Conservation (phyloP, 2,113 vertebrate species). For the Entosphenus tridentatus region DNA sequence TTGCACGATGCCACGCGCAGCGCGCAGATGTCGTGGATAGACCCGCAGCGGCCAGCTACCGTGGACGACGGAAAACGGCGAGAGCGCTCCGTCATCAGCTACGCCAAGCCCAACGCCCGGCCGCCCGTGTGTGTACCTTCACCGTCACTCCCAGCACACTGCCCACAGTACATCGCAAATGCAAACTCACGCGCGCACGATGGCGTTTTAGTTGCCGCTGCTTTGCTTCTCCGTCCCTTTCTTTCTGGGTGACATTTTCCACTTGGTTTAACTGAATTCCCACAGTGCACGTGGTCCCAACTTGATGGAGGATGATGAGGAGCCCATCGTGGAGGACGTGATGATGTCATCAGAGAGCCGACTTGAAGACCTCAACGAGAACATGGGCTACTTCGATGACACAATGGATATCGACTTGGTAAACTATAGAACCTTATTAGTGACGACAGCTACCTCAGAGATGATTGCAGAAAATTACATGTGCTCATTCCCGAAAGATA, state of each 20-base stretch:
- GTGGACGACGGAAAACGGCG: neutral
- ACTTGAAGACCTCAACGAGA: slow-evolving; percentile 95
- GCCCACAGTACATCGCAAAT: too few species aligned
- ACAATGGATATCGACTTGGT: slow-evolving; percentile 99
- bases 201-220: too few species aligned
- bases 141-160: neutral
- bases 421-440: slow-evolving; percentile 16
- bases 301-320: slow-evolving; percentile 95
- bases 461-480: neutral
- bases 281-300: slow-evolving; percentile 74
- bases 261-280: slow-evolving; percentile 8
- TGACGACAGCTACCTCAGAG: neutral
- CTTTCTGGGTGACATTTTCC: too few species aligned
- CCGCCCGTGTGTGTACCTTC: neutral
- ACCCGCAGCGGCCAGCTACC: neutral
- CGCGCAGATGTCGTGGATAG: slow-evolving; percentile 6
- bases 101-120: slow-evolving; percentile 3
- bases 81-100: slow-evolving; percentile 5
- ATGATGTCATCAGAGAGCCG: slow-evolving; percentile 99
- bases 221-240: too few species aligned
- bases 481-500: neutral
- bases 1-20: neutral
- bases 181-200: too few species aligned
- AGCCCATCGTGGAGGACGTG: slow-evolving; percentile 96
- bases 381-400: slow-evolving; percentile 72